Conservation (phyloP, 2,113 vertebrate species). For the Rhombomys opimus region DNA sequence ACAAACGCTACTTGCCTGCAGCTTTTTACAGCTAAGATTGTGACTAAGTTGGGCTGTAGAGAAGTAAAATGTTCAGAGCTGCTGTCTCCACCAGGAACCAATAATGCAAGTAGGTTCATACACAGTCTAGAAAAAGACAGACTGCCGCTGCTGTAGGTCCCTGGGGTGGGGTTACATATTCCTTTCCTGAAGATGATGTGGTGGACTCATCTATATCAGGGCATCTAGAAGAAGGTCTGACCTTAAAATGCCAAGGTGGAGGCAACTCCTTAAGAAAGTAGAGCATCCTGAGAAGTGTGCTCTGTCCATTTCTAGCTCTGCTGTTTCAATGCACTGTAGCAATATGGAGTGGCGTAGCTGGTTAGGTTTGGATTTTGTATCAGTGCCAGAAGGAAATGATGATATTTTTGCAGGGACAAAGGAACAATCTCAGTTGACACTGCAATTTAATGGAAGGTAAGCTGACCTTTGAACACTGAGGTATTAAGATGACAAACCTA, state of each 20-base stretch:
- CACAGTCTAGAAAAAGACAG: background rate
- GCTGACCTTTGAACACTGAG: background rate
- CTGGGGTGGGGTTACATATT: background rate
- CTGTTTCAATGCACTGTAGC: background rate
- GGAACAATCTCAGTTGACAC: background rate
- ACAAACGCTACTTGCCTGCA: slow-evolving; percentile 33
- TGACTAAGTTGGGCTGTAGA: background rate
- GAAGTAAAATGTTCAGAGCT: background rate
- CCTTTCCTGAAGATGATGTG: background rate
- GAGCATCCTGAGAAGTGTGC: background rate
- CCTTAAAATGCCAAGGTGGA: background rate
- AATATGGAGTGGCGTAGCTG: background rate
- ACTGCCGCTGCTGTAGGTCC: fast-evolving
- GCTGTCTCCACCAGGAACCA: background rate
- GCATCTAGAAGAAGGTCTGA: background rate
- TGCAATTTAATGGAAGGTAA: background rate
- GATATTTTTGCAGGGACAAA: background rate
- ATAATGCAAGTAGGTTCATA: background rate
- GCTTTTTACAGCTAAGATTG: slow-evolving; percentile 33
- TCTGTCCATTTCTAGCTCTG: background rate
- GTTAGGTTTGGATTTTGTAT: background rate
- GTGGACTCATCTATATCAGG: background rate
- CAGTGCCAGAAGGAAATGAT: background rate
- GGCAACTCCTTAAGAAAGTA: background rate
- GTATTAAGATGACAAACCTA: background rate